These are phyloP conservation scores for Solen grandis DNA, from an alignment of 1,140 invertebrate species.

Conservation along the genomic window DNA sequence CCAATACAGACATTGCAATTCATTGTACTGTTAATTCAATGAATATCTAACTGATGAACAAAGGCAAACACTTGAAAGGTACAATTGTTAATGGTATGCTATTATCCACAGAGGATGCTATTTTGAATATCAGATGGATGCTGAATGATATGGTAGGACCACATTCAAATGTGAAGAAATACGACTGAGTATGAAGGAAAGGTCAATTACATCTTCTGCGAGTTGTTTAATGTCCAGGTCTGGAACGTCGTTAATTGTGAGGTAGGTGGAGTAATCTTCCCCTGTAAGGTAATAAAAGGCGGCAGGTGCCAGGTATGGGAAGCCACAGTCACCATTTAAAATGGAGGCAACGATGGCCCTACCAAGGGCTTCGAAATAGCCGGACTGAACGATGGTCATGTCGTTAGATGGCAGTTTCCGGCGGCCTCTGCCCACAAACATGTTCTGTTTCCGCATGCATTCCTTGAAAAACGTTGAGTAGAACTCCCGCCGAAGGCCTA, in stretches of 20 bases:
- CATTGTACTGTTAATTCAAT: too few relatives aligned
- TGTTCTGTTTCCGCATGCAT: background rate
- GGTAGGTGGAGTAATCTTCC: background rate
- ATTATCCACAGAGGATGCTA: too few relatives aligned
- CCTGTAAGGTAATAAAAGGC: slow-evolving; percentile 33
- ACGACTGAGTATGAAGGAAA: too few relatives aligned
- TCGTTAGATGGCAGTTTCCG: slow-evolving; percentile 24
- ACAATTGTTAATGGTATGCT: too few relatives aligned
- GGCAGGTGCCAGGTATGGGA: slow-evolving; percentile 28
- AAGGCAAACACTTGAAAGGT: too few relatives aligned
- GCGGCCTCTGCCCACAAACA: slow-evolving; percentile 26
- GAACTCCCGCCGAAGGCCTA: slow-evolving; percentile 33
- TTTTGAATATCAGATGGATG: too few relatives aligned
- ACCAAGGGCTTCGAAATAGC: slow-evolving; percentile 28
- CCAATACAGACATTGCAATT: too few relatives aligned
- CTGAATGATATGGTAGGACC: too few relatives aligned
- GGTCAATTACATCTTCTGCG: background rate
- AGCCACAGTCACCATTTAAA: slow-evolving; percentile 44
- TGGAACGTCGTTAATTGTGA: slow-evolving; percentile 27
- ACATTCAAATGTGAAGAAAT: too few relatives aligned
- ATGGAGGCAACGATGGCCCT: slow-evolving; percentile 45
- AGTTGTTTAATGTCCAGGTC: slow-evolving; percentile 35
- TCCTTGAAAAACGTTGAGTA: slow-evolving; percentile 34
- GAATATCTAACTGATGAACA: too few relatives aligned
- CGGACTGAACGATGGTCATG: slow-evolving; percentile 18